Base-by-base conservation (phyloP, 2,888 invertebrate genomes). In the Dione vanillae region DNA sequence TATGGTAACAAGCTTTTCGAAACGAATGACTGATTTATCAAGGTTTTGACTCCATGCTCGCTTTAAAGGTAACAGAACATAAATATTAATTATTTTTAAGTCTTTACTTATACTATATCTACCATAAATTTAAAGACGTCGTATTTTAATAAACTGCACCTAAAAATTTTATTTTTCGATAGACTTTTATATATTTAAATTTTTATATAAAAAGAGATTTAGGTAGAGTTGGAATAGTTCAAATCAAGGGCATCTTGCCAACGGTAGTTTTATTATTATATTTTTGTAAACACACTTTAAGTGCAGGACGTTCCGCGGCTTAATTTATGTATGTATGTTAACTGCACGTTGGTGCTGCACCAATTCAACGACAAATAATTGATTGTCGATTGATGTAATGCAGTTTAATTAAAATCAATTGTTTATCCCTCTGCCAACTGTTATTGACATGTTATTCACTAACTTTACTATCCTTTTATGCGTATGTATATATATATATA, bases 351-450 rank as follows among this genome's bases (percentile, higher is more conserved):
- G 45, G 16, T 61, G 35, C 45, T 35, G 69, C 58, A 62, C 62
- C 64, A 72, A 68, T 72, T 51, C 52, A 62, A 64, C 76, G 78
- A 76, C 72, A 70, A 74, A 78, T 87, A 86, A 89, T 88, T 88
- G 86, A 78, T 75, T 77, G 80, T 79, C 85, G 83, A 85, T 89
- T 84, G 85, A 80, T 77, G 79, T 79, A 77, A 74, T 78, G 79
- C 82, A 75, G 78, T 82, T 83, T 86, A 85, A 89, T 89, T 86
- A 84, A 83, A 82, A 80, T 72, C 87, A 86, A 86, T 89, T 84
- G 85, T 74, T 74, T 77, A 79, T 80, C 79, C 77, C 74, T 83
- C 65, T 67, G 54, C 65, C 68, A 71, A 52, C 65, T 68, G 68
- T 65, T 67, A 58, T 65, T 45, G 27, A 68, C 37, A 65, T 61